Evolutionary conservation across 2,888 invertebrate species (phyloP), one percentile per base, ranked within the genome.

Genomic region (Orthosia cruda): DNA sequence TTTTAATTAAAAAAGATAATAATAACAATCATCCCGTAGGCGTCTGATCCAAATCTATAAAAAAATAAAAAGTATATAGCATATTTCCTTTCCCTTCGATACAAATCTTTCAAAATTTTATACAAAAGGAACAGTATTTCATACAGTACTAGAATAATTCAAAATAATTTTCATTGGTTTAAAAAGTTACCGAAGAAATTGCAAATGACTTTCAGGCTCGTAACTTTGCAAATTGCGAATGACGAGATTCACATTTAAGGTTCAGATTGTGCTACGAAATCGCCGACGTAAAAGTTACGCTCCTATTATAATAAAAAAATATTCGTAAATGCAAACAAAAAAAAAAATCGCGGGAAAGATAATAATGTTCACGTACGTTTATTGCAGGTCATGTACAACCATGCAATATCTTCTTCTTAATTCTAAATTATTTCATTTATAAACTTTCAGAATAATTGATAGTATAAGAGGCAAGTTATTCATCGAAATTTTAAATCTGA

Each of bases 191-290:
- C 32, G 45, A 66, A 64, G 16, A 67, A 55, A 83, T 78, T 78
- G 63, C 79, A 79, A 83, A 83, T 79, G 47, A 78, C 63, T 79
- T 83, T 80, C 79, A 50, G 58, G 50, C 63, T 78, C 80, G 58
- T 80, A 83, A 83, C 63, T 79, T 75, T 64, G 58, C 63, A 79
- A 80, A 83, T 83, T 72, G 72, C 54, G 58, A 78, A 71, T 80
- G 54, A 63, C 62, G 65, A 55, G 71, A 78, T 78, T 66, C 40
- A 13, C 23, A 40, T 80, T 78, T 77, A 54, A 55, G 75, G 58
- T 66, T 81, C 61, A 77, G 20, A 68, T 79, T 82, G 54, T 26
- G 50, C 15, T 59, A 26, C n/a, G 13, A 61, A 69, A 54, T 76
- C 13, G 26, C 50, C 52, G 47, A 61, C 52, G 40, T 68, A 76